phyloP scores from a whole-genome alignment of 2,888 invertebrate species.

The Clusia tigrina region DNA sequence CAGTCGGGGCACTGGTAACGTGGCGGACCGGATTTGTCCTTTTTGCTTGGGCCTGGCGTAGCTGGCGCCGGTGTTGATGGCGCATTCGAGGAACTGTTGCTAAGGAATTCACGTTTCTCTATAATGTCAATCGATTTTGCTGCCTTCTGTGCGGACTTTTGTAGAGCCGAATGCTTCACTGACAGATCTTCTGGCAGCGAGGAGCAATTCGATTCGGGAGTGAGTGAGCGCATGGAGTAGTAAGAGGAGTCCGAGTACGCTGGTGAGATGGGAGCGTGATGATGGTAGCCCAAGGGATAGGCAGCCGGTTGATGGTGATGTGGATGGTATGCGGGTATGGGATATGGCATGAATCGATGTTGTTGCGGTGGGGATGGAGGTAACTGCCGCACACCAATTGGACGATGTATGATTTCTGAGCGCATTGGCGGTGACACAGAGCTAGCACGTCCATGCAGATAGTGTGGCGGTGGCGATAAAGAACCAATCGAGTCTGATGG shows the following conservation, averaged over 20 bases:
- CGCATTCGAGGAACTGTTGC: constrained; percentile 14
- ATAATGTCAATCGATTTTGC: background rate
- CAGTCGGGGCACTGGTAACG: constrained; percentile 94
- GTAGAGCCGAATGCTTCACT: constrained; percentile 52
- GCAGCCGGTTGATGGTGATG: constrained; percentile 32
- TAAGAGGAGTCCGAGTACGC: constrained; percentile 64
- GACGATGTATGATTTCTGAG: constrained; percentile 57
- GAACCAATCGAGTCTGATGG: constrained; percentile 62
- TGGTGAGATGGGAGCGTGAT: constrained; percentile 62
- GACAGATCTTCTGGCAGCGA: constrained; percentile 62
- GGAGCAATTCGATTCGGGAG: constrained; percentile 62
- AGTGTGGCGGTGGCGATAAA: constrained; percentile 62
- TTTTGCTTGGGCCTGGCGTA: constrained; percentile 54
- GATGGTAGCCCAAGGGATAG: constrained; percentile 37
- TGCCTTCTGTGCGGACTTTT: constrained; percentile 11
- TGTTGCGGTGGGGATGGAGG: constrained; percentile 38
- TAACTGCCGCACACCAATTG: constrained; percentile 54
- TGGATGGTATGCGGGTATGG: constrained; percentile 38
- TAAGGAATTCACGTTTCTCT: constrained; percentile 18
- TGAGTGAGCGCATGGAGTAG: constrained; percentile 62
- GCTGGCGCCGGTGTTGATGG: constrained; percentile 33
- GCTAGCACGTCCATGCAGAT: constrained; percentile 60
- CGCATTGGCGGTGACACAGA: constrained; percentile 63
- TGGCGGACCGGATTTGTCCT: constrained; percentile 65
- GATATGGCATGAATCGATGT: constrained; percentile 58